Evolutionary conservation across 2,888 invertebrate species (phyloP), one percentile per base, ranked within the genome.

Genomic region (Entomobrya proxima): DNA sequence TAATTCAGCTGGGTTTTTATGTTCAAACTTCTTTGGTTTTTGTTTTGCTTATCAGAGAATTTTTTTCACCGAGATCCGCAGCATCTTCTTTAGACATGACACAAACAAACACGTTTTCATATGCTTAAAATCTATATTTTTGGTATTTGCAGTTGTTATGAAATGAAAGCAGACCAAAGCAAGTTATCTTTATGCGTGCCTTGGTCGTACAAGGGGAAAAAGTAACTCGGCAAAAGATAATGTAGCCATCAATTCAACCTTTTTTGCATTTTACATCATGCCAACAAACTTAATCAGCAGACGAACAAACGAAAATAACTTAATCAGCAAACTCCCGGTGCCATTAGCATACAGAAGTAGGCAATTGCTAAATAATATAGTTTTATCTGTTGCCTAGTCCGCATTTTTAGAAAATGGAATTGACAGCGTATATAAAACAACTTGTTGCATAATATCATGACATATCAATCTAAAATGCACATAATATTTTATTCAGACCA

Each of bases 291-390:
- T n/a, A n/a, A n/a, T n/a, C n/a, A n/a, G n/a, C n/a, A n/a, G n/a
- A 40, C 67, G 24, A 44, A 27, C 35, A 37, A 50, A 55, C 75
- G 55, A 75, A 75, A 75, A 75, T 75, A 75, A 75, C 75, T 75
- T 75, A 75, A 75, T 75, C 72, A 72, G 24, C 13, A 24, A 13
- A 44, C 9, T 55, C 55, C 27, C 55, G 27, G 18, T 13, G 21
- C 21, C 50, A 50, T n/a, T 50, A 21, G 50, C 50, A 50, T 2
- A 18, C 50, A 50, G 18, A 4, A 50, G 7, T 18, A 7, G 50
- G n/a, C n/a, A n/a, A n/a, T n/a, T n/a, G n/a, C n/a, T n/a, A n/a
- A n/a, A n/a, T n/a, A n/a, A n/a, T n/a, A n/a, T n/a, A n/a, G n/a
- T n/a, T n/a, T 18, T 50, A 50, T 18, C 5, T 21, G 50, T 18